Percentiles rank a stretch among this genome's conserved stretches.
phyloP scores from a whole-genome alignment of 2,113 vertebrate species.

The Cisticola juncidis region DNA sequence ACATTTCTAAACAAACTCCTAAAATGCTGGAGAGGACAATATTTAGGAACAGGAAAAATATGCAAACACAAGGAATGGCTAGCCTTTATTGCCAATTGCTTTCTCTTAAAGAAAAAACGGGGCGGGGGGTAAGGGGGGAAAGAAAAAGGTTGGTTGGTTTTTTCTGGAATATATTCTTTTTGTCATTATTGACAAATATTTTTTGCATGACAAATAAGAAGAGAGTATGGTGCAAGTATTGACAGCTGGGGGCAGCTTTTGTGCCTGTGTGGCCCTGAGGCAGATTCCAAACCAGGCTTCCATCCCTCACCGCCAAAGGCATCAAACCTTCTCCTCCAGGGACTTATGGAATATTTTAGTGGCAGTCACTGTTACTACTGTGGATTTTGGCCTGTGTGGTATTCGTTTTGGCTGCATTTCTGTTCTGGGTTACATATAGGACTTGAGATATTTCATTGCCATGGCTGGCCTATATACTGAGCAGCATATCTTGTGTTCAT shows the following conservation, averaged over 20 bases:
- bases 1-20: background rate
- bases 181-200: background rate
- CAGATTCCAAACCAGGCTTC: background rate
- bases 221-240: background rate
- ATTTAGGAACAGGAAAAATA: background rate
- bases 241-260: slow-evolving; percentile 26
- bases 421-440: background rate
- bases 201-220: background rate
- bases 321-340: background rate
- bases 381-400: background rate
- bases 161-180: background rate
- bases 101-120: background rate
- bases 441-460: background rate
- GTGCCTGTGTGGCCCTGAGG: background rate
- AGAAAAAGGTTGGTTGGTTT: rapidly evolving
- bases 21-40: background rate
- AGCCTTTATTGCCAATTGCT: background rate
- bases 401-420: slow-evolving; percentile 28
- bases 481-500: background rate
- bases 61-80: background rate
- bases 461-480: background rate
- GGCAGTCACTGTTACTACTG: slow-evolving; percentile 11
- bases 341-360: slow-evolving; percentile 8
- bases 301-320: background rate
- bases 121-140: too few species aligned